A percentile compares a stretch with the other conserved stretches of the same genome.
Evolutionary conservation across 2,797 vertebrate genomes (phyloP).

Genomic region (Acrocephalus scirpaceus): DNA sequence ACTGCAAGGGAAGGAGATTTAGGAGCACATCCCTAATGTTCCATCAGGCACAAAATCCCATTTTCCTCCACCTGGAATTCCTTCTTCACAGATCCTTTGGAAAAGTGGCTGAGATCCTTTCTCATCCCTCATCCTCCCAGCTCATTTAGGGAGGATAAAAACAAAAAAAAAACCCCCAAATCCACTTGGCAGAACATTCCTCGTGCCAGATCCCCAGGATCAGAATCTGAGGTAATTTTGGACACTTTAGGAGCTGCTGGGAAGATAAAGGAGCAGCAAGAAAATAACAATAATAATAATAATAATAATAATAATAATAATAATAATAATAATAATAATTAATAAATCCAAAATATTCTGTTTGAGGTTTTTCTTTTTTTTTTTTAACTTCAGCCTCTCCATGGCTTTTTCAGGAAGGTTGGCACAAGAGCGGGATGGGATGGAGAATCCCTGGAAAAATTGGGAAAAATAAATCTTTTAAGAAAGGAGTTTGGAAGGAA

Average conservation of each 20-base stretch:
- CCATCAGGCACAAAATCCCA: too few species aligned
- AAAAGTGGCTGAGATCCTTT: not conserved
- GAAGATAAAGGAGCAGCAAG: not conserved
- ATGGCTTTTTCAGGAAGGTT: not conserved
- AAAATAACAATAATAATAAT: not conserved
- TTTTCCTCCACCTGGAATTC: not conserved
- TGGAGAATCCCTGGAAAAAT: not conserved
- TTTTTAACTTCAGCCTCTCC: not conserved
- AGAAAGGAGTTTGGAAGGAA: not conserved
- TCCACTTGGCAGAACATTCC: not conserved
- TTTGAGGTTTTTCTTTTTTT: not conserved
- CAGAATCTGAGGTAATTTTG: rapidly evolving
- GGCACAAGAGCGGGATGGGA: rapidly evolving
- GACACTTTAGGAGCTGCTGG: not conserved
- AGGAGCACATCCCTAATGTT: not conserved
- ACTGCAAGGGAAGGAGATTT: not conserved
- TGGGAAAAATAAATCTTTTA: not conserved
- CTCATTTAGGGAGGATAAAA: not conserved
- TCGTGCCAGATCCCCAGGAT: not conserved
- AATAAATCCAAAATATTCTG: not conserved
- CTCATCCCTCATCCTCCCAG: not conserved
- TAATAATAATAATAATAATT: not conserved
- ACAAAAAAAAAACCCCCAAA: too few species aligned
- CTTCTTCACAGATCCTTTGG: not conserved
- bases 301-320: not conserved